Conservation (phyloP, 2,888 invertebrate genomes). For the Itoplectis maculator region DNA sequence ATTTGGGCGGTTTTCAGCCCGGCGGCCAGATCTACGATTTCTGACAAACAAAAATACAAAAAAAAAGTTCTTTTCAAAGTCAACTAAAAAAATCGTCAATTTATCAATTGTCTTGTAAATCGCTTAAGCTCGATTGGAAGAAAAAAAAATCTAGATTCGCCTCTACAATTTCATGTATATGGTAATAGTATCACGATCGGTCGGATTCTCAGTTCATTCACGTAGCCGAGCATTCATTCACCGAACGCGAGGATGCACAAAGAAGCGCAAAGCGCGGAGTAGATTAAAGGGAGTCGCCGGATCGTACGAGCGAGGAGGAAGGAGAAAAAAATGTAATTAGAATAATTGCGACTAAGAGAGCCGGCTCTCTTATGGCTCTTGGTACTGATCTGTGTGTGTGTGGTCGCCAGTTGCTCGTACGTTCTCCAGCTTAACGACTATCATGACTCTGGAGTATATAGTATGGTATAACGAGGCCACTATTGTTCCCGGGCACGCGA, state of each 20-base stretch:
- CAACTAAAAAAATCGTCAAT: too few relatives aligned
- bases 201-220: background rate
- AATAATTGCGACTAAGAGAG: slow-evolving; percentile 53
- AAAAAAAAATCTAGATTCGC: background rate
- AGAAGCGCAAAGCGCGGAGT: background rate
- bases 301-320: background rate
- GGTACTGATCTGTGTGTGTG: slow-evolving; percentile 5
- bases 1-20: too few relatives aligned
- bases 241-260: background rate
- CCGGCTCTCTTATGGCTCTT: slow-evolving; percentile 12
- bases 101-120: background rate
- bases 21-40: too few relatives aligned
- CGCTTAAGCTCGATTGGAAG: too few relatives aligned
- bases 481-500: slow-evolving; percentile 60
- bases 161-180: background rate
- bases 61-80: too few relatives aligned
- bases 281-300: slow-evolving; percentile 1
- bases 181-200: background rate
- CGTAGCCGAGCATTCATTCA: background rate
- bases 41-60: too few relatives aligned
- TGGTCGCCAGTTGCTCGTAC: slow-evolving; percentile 30
- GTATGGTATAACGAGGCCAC: slow-evolving; percentile 57
- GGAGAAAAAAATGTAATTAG: slow-evolving; percentile 44
- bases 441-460: slow-evolving; percentile 49
- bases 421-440: slow-evolving; percentile 52